Percentiles rank a stretch among this genome's conserved stretches.
phyloP scores from a whole-genome alignment of 2,888 invertebrate species.

The Nemurella pictetii region DNA sequence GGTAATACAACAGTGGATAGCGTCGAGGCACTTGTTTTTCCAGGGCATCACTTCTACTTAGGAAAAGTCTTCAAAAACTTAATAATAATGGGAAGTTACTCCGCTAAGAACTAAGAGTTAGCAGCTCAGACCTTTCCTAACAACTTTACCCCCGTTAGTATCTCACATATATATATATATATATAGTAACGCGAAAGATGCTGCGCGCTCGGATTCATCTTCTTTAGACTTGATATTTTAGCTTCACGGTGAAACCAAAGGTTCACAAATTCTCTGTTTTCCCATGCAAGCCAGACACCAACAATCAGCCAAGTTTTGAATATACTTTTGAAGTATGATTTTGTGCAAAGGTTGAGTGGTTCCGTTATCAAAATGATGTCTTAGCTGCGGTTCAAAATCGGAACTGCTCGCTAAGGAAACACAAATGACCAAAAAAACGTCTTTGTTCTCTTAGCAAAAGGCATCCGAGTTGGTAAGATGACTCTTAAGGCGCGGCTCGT shows the following conservation, averaged over 20 bases:
- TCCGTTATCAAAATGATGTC: background rate
- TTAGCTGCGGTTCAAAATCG: background rate
- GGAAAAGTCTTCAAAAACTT: slow-evolving; percentile 37
- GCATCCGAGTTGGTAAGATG: background rate
- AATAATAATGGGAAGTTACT: slow-evolving; percentile 35
- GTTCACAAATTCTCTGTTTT: background rate
- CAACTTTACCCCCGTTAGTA: slow-evolving; percentile 8
- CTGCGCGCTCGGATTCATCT: slow-evolving; percentile 7
- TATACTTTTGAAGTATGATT: background rate
- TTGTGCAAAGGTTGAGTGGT: background rate
- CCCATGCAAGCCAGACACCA: background rate
- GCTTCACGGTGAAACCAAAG: background rate
- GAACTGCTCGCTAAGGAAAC: background rate
- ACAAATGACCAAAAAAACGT: background rate
- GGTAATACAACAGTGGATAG: slow-evolving; percentile 2
- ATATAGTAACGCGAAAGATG: background rate
- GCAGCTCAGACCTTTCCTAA: slow-evolving; percentile 6
- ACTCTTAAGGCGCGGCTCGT: too few species aligned
- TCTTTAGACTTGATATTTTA: background rate
- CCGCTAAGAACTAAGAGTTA: slow-evolving; percentile 28
- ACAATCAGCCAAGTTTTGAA: background rate
- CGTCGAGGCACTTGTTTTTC: slow-evolving; percentile 34
- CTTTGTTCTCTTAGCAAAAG: background rate
- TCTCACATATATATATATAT: background rate
- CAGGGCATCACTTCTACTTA: slow-evolving; percentile 40